phyloP scores from a whole-genome alignment of 2,113 vertebrate species.

The Salvator merianae region DNA sequence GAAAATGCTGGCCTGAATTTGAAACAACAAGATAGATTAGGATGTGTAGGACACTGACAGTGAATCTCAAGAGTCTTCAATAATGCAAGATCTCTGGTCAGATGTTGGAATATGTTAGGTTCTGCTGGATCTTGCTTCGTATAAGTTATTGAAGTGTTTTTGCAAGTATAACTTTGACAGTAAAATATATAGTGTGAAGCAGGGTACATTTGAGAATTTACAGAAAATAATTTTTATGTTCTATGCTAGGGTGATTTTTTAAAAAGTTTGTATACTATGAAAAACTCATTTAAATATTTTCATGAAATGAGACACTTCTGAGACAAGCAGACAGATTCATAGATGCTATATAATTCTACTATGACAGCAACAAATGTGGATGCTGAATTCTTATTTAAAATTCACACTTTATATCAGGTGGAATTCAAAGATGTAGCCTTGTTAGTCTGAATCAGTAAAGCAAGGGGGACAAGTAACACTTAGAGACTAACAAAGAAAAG shows the following conservation, averaged over 20 bases:
- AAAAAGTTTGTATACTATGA: constrained; percentile 5
- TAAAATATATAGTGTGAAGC: constrained; percentile 1
- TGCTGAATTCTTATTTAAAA: not conserved
- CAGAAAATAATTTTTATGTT: not conserved
- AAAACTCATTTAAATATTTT: not conserved
- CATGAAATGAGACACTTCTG: not conserved
- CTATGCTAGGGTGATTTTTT: not conserved
- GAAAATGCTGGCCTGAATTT: constrained; percentile 9
- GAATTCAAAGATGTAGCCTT: too few relatives aligned
- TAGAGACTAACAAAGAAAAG: too few relatives aligned
- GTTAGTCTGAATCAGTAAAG: too few relatives aligned
- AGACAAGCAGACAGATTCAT: constrained; percentile 18
- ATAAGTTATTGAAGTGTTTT: not conserved
- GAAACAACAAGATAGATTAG: not conserved
- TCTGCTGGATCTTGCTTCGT: not conserved
- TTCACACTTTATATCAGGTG: not conserved
- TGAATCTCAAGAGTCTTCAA: constrained; percentile 18
- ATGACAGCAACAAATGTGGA: not conserved
- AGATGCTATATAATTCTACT: not conserved
- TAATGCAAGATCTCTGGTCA: not conserved
- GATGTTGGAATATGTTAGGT: not conserved
- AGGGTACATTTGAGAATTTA: not conserved
- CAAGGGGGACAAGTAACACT: too few relatives aligned
- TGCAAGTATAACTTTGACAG: not conserved
- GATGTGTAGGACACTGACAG: constrained; percentile 7